Conservation (phyloP, 2,888 invertebrate genomes). For the Laspeyria flexula region DNA sequence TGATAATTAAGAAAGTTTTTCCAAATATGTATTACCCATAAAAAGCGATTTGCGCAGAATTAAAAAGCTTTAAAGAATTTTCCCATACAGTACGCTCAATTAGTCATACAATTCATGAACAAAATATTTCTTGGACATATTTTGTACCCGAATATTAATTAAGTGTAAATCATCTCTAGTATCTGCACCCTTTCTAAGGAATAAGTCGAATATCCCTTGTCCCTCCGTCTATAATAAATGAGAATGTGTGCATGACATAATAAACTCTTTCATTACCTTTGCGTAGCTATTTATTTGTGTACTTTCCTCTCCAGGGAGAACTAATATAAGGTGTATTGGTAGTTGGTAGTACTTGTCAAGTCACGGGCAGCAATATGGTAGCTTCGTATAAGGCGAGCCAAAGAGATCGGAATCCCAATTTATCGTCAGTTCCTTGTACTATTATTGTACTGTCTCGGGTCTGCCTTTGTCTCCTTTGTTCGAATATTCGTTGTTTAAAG, state of each 20-base stretch:
- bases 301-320: not conserved
- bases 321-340: slow-evolving; percentile 3
- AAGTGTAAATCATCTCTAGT: too few species aligned
- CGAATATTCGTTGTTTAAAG: slow-evolving; percentile 23
- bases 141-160: too few species aligned
- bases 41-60: too few species aligned
- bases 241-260: not conserved
- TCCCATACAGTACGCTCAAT: too few species aligned
- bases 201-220: too few species aligned
- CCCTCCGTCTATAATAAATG: not conserved
- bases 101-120: too few species aligned
- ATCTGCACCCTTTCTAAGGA: too few species aligned
- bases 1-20: too few species aligned
- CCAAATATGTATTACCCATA: too few species aligned
- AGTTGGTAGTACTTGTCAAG: slow-evolving; percentile 6
- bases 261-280: not conserved
- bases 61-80: too few species aligned
- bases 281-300: not conserved
- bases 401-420: slow-evolving; percentile 40
- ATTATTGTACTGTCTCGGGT: slow-evolving; percentile 29
- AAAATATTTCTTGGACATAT: too few species aligned
- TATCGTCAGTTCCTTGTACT: slow-evolving; percentile 24
- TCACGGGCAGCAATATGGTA: slow-evolving; percentile 3
- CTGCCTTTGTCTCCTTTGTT: slow-evolving; percentile 34
- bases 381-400: slow-evolving; percentile 12